Base-by-base conservation (phyloP, 2,888 invertebrate species). In the Sesia apiformis region DNA sequence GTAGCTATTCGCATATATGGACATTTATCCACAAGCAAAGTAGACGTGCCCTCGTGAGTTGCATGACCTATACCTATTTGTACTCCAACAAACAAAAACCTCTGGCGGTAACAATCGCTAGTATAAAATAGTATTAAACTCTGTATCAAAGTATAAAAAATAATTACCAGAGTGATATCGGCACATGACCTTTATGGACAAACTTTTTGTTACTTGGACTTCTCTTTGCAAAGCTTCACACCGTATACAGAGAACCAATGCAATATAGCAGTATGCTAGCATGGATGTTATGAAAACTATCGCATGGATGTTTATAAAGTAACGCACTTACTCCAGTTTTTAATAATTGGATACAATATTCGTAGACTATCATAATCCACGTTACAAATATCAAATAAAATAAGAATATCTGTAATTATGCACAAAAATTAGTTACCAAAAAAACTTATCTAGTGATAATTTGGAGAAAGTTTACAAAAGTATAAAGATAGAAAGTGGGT, bases 121-220 rank as follows among this genome's bases (percentile, higher is more conserved):
- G 23, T 23, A 23, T 23, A 23, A 23, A 23, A 23, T 23, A 23
- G 23, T 23, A 23, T 1, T 23, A 23, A n/a, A 23, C 23, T 1
- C 23, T 23, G 23, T 23, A 23, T 23, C 1, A 23, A 23, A 23
- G 23, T 23, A 23, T 23, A 23, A 23, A 23, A 41, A 7, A 7
- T 41, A 41, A 8, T 43, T 43, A 46, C 46, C 46, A 8, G n/a
- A 46, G 8, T 46, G 8, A 46, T 46, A 8, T 46, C 8, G 46
- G n/a, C n/a, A 46, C 46, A 8, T 46, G 46, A 46, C 3, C 46
- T 8, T 46, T 46, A 8, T 74, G 5, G 72, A 69, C 40, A 81
- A 58, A 23, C 68, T 66, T 61, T 82, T 84, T 0, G 74, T 79
- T 58, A 69, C 66, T 54, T 70, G 78, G 1, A 84, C 66, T 63